Conservation (phyloP, 2,113 vertebrate genomes). For the Bubo bubo region DNA sequence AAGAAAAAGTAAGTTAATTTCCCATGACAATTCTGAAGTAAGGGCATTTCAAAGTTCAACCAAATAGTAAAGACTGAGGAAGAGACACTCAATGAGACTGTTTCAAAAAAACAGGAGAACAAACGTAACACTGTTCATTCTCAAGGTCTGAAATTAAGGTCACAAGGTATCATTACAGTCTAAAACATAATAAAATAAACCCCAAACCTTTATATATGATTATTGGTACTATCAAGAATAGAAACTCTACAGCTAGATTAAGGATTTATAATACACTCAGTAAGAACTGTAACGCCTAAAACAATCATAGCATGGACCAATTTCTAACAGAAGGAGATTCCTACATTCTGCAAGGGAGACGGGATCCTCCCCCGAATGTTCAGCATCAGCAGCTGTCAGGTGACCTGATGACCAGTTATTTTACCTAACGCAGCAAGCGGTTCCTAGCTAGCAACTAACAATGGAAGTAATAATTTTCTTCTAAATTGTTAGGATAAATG, state of each 20-base stretch:
- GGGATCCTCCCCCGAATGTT: accelerated
- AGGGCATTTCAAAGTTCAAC: not conserved
- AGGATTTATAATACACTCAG: not conserved
- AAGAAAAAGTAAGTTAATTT: not conserved
- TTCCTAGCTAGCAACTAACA: not conserved
- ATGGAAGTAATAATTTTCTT: not conserved
- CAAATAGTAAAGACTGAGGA: not conserved
- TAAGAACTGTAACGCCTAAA: not conserved
- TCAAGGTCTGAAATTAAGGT: not conserved
- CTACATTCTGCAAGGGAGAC: not conserved
- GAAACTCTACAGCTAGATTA: not conserved
- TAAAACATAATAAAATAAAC: not conserved
- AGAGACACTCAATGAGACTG: not conserved
- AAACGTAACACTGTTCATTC: not conserved
- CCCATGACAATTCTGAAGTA: not conserved
- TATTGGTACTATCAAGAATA: not conserved
- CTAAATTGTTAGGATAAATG: not conserved
- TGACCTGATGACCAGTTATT: not conserved
- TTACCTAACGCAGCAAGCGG: no score
- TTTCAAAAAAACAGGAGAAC: not conserved
- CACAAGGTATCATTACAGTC: not conserved
- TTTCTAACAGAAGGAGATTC: no score
- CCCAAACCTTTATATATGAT: not conserved
- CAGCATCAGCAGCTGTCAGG: no score
- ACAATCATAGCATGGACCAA: not conserved